These are phyloP conservation scores for Itoplectis maculator DNA, from an alignment of 2,888 invertebrate genomes.

Conservation along the genomic window DNA sequence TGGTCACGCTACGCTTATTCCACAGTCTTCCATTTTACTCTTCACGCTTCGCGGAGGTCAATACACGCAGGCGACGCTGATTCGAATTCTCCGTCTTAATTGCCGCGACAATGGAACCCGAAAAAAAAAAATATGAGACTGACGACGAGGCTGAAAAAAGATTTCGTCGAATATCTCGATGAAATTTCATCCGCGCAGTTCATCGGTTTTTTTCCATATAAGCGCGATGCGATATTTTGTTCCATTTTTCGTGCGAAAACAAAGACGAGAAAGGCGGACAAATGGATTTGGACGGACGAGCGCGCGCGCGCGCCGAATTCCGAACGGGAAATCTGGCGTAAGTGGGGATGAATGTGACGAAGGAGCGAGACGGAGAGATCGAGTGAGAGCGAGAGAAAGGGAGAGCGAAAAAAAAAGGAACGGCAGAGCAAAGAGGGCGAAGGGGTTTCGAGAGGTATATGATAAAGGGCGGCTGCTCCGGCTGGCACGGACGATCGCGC, in stretches of 20 bases:
- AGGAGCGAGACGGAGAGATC: conserved; percentile 43
- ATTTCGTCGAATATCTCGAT: background rate
- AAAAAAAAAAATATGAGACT: too few relatives aligned
- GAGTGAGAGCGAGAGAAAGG: conserved; percentile 20
- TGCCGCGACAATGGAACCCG: background rate
- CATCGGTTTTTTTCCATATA: too few relatives aligned
- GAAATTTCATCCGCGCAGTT: background rate
- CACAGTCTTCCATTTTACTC: conserved; percentile 29
- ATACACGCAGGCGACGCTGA: conserved; percentile 35
- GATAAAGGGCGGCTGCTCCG: conserved; percentile 69
- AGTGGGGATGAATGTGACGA: conserved; percentile 29
- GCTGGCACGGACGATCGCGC: conserved; percentile 81
- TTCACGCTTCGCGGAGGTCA: conserved; percentile 27
- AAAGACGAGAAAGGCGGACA: background rate
- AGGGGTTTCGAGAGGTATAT: conserved; percentile 64
- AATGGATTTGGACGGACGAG: conserved; percentile 1
- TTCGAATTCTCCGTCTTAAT: background rate
- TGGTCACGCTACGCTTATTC: conserved; percentile 58
- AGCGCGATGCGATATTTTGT: background rate
- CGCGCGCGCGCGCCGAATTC: conserved; percentile 2
- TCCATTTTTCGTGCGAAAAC: background rate
- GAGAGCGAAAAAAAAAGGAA: conserved; percentile 23
- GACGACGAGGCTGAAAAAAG: too few relatives aligned
- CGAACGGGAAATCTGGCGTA: background rate
- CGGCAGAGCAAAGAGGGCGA: conserved; percentile 16